These are phyloP conservation scores for Microtus montanus DNA, from an alignment of 2,113 vertebrate genomes.

Conservation along the genomic window DNA sequence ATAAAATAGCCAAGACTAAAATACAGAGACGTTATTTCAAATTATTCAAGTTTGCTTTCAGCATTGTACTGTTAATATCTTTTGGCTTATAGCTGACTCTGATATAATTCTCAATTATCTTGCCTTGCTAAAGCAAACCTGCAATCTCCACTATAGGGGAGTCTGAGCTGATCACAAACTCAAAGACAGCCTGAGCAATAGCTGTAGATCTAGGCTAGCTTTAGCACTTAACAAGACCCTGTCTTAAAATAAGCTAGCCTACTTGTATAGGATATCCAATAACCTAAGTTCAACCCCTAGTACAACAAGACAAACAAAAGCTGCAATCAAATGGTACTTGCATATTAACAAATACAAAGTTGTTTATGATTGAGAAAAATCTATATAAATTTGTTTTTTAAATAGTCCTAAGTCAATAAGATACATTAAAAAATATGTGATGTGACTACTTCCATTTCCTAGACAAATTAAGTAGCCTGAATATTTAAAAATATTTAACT, in stretches of 20 bases:
- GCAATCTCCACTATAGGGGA: too few relatives aligned
- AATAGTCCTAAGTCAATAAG: neutral
- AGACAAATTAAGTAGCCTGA: neutral
- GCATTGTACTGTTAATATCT: neutral
- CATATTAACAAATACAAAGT: neutral
- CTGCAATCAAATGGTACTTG: neutral
- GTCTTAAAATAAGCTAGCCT: neutral
- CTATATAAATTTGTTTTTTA: neutral
- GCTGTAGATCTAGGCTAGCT: neutral
- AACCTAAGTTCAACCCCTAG: neutral
- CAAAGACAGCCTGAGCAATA: neutral
- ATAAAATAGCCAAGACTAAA: neutral
- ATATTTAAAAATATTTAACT: constrained; percentile 45
- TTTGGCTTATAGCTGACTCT: neutral
- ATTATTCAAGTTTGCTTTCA: neutral
- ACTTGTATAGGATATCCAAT: neutral
- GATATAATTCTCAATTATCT: neutral
- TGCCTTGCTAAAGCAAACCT: neutral
- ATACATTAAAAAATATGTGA: neutral
- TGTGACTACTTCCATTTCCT: constrained; percentile 1
- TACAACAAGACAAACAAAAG: neutral
- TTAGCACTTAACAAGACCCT: neutral
- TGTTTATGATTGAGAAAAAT: neutral
- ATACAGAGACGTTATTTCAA: neutral
- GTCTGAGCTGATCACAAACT: neutral